Conservation (phyloP, 2,113 vertebrate genomes). For the Puffinus mauretanicus region DNA sequence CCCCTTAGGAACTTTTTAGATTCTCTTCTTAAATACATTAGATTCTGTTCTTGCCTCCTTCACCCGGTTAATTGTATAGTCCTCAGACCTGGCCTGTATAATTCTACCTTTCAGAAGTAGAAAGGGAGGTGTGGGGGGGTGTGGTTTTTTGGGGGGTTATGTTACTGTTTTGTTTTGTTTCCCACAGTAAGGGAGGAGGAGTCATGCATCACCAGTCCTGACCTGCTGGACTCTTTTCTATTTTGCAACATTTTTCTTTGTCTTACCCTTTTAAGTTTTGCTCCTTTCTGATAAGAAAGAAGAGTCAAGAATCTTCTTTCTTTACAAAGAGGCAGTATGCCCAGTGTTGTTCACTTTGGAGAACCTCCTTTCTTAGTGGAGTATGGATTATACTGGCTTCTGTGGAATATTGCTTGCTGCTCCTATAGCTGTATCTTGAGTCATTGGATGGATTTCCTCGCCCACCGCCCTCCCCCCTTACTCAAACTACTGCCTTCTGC, state of each 20-base stretch:
- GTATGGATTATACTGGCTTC: neutral
- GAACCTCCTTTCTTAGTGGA: neutral
- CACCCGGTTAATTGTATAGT: neutral
- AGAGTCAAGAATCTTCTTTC: neutral
- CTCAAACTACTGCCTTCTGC: neutral
- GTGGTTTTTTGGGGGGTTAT: neutral
- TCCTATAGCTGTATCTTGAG: neutral
- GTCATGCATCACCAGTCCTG: neutral
- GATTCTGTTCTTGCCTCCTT: neutral
- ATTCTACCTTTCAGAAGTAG: neutral
- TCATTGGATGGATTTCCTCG: neutral
- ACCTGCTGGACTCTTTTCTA: neutral
- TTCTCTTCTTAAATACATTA: neutral
- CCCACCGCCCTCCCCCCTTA: neutral
- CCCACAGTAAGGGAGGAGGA: neutral
- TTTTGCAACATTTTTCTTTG: neutral
- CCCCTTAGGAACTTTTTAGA: neutral
- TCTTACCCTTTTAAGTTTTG: neutral
- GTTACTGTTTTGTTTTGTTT: neutral
- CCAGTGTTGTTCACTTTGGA: neutral
- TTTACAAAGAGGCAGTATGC: neutral
- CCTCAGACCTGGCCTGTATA: neutral
- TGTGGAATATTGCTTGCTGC: neutral
- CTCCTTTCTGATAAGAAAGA: neutral
- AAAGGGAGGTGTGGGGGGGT: rapidly evolving